Conservation (phyloP, 2,888 invertebrate species). For the Selenia dentaria region DNA sequence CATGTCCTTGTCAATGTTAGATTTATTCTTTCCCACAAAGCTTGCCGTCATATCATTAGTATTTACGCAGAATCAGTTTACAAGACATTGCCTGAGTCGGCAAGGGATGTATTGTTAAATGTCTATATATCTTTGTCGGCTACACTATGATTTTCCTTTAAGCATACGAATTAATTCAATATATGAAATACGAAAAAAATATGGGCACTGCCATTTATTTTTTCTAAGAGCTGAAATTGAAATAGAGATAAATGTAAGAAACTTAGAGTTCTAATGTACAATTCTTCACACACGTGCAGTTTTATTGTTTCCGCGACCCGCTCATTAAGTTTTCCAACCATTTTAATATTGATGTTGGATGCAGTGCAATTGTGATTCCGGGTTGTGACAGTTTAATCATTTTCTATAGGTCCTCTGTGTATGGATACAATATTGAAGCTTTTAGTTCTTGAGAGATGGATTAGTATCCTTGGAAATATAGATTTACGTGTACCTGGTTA, state of each 20-base stretch:
- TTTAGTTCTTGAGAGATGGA: no score
- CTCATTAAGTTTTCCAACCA: conserved; percentile 39
- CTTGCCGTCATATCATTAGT: conserved; percentile 22
- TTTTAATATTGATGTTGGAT: conserved; percentile 56
- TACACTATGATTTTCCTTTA: no score
- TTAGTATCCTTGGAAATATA: conserved; percentile 23
- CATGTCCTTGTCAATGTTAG: conserved; percentile 60
- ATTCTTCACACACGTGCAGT: conserved; percentile 55
- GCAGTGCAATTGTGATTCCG: conserved; percentile 49
- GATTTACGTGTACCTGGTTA: conserved; percentile 24
- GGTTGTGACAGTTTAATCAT: conserved; percentile 41
- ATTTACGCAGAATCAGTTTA: conserved; percentile 5
- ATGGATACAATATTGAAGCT: conserved; percentile 12
- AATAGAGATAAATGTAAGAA: no score
- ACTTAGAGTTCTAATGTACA: conserved; percentile 29
- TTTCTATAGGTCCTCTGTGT: conserved; percentile 18
- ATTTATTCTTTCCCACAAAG: conserved; percentile 72
- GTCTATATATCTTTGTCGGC: no score
- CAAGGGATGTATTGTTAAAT: no score
- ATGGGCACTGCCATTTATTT: no score
- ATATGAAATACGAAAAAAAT: no score
- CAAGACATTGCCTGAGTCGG: no score
- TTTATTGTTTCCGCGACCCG: conserved; percentile 58
- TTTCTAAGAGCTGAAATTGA: no score
- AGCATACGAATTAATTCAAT: no score